phyloP scores from a whole-genome alignment of 2,113 vertebrate genomes.

The Paradoxurus hermaphroditus region DNA sequence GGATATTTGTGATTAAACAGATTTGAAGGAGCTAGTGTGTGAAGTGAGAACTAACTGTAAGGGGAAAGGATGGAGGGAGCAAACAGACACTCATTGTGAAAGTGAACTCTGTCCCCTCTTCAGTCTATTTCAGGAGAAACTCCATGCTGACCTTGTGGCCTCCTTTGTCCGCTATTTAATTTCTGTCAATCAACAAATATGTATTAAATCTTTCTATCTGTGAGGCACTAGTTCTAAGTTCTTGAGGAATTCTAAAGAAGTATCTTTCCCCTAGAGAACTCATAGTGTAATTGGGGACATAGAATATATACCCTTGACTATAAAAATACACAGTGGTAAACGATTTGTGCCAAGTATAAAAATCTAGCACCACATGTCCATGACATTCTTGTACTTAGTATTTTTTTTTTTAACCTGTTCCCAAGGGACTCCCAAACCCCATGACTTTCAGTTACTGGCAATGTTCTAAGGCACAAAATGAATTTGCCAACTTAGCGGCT shows the following conservation, averaged over 20 bases:
- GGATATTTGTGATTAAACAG: neutral
- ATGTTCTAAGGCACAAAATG: neutral
- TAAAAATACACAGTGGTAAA: neutral
- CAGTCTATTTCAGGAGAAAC: neutral
- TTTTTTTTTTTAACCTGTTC: neutral
- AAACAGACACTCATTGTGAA: neutral
- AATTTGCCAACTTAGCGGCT: neutral
- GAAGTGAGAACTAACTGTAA: neutral
- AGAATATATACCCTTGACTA: neutral
- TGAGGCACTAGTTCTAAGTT: neutral
- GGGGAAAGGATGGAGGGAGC: neutral
- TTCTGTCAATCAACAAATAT: neutral
- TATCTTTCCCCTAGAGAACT: neutral
- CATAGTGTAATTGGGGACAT: neutral
- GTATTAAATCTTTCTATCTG: conserved; percentile 10
- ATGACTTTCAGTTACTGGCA: neutral
- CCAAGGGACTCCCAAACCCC: neutral
- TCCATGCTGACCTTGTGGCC: neutral
- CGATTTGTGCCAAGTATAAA: neutral
- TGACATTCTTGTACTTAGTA: neutral
- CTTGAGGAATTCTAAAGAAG: neutral
- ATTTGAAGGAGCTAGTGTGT: neutral
- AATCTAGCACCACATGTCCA: neutral
- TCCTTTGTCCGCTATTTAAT: neutral
- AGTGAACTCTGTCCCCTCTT: neutral